Evolutionary conservation across 2,113 vertebrate species (phyloP).

Genomic region (Gulo gulo): DNA sequence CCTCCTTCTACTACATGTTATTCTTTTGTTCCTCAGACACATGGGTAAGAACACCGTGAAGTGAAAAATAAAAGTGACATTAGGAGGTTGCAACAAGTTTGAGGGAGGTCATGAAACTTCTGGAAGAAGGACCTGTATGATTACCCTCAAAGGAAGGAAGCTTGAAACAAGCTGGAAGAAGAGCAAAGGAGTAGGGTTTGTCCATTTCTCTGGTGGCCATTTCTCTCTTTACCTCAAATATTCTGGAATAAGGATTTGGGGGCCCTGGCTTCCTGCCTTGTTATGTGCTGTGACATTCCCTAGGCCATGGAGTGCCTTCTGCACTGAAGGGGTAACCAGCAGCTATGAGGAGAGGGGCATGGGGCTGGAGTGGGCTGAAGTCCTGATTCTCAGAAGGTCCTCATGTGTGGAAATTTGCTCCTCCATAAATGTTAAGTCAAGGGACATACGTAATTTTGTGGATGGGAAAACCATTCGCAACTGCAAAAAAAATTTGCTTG

Average conservation of each 20-base stretch:
- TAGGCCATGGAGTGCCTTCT: not conserved
- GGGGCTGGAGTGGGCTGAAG: not conserved
- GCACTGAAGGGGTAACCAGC: too few relatives aligned
- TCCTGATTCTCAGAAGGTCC: not conserved
- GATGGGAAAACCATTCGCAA: not conserved
- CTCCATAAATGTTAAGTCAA: not conserved
- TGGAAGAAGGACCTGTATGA: not conserved
- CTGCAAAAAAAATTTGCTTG: not conserved
- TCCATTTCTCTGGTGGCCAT: not conserved
- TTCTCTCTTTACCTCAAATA: not conserved
- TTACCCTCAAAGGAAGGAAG: not conserved
- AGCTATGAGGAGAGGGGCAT: not conserved
- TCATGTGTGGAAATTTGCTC: not conserved
- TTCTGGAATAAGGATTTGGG: not conserved
- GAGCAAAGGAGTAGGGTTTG: not conserved
- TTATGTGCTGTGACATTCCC: not conserved
- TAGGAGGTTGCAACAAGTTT: not conserved
- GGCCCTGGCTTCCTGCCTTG: not conserved
- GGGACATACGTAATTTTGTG: constrained; percentile 12
- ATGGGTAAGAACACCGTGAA: not conserved
- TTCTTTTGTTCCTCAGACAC: not conserved
- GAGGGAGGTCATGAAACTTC: not conserved
- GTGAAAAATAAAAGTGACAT: not conserved
- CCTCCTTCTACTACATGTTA: not conserved
- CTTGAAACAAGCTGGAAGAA: not conserved